Base-by-base conservation (phyloP, 2,888 invertebrate genomes). In the Caenorhabditis afra region DNA sequence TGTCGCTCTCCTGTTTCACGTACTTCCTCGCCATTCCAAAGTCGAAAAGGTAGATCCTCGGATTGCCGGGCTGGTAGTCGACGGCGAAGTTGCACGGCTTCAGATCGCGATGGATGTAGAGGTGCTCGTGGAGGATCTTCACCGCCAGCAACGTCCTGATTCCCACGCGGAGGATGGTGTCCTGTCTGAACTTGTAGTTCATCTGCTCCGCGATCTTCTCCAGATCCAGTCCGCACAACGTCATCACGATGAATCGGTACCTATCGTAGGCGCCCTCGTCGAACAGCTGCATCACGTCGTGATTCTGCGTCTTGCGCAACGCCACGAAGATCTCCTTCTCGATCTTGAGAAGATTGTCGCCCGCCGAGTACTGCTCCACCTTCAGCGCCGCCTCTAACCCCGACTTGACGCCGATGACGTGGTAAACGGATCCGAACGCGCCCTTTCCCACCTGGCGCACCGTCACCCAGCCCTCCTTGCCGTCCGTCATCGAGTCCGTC, bases 161-260 rank as follows among this genome's bases (percentile, higher is more conserved):
- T 18, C 49, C 37, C 0, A 76, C 55, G 37, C 75, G 75, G 14
- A 67, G 23, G 4, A 76, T 44, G 1, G 75, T 76, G 2, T 62
- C 62, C 16, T 45, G 53, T 18, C 12, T 23, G 67, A 68, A 76
- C n/a, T 49, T 62, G 14, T 55, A 23, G 55, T 64, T 64, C 71
- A 71, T 71, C 71, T 64, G 50, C 0, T 57, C 41, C 23, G 55
- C 49, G 11, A 76, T 18, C 37, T 67, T 67, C 37, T 61, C 41
- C 22, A 76, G 44, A 44, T 76, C 75, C 5, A 57, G 67, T 20
- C 75, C 75, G 16, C 75, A 66, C 45, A 76, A 50, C 16, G 75
- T 76, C 75, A 76, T 76, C 23, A 68, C 75, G 44, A 76, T 76
- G 44, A 57, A 76, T 1, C 76, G 45, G n/a, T n/a, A 76, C 20